Evolutionary conservation across 1,140 invertebrate genomes (phyloP).

Genomic region (Paracyclopina nana): DNA sequence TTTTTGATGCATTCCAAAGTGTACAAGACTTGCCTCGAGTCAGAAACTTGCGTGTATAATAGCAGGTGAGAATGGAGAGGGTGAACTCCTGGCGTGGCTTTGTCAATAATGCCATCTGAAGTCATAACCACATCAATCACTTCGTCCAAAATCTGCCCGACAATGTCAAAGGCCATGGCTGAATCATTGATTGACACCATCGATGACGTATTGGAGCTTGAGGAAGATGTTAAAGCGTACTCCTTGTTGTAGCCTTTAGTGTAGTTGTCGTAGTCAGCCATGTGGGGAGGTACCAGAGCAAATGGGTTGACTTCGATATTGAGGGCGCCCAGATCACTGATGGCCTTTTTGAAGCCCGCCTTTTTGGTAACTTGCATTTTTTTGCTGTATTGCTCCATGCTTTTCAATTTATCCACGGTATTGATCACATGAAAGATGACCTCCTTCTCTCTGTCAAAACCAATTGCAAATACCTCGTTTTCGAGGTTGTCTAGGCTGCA

Average conservation of each 20-base stretch:
- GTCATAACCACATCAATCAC: conserved; percentile 32
- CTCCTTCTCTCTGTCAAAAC: no score
- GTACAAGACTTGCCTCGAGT: conserved; percentile 51
- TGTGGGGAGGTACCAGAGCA: conserved; percentile 21
- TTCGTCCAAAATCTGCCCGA: conserved; percentile 35
- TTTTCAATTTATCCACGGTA: no score
- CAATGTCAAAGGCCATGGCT: conserved; percentile 26
- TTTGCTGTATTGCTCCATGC: no score
- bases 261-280: neutral
- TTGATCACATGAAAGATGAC: no score
- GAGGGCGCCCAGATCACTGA: conserved; percentile 19
- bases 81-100: conserved; percentile 33
- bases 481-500: conserved; percentile 41
- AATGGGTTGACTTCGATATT: conserved; percentile 32
- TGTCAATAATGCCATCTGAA: conserved; percentile 24
- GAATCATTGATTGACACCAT: conserved; percentile 22
- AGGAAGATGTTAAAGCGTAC: neutral
- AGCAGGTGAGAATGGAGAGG: conserved; percentile 62
- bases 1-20: conserved; percentile 49
- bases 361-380: no score
- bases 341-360: no score
- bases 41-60: conserved; percentile 58
- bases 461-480: no score
- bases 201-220: neutral
- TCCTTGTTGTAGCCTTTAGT: conserved; percentile 4